Conservation (phyloP, 2,797 vertebrate genomes). For the Ceryle rudis region DNA sequence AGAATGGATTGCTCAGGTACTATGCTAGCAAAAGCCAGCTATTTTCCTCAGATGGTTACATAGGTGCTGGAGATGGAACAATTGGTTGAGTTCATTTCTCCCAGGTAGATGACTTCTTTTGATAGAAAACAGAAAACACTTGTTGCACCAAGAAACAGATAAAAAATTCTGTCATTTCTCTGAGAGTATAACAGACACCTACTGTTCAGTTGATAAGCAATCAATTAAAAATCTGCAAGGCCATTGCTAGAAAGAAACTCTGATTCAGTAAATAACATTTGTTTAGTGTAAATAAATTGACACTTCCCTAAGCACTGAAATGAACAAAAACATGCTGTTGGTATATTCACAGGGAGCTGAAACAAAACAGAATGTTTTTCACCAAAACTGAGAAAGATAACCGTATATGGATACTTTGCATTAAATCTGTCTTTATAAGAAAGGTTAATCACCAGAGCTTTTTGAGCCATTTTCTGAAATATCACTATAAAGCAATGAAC, state of each 20-base stretch:
- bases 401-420: accelerated
- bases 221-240: background rate
- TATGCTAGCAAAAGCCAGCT: background rate
- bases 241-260: background rate
- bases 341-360: background rate
- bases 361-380: background rate
- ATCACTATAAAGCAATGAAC: background rate
- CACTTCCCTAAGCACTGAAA: background rate
- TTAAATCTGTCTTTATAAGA: background rate
- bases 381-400: background rate
- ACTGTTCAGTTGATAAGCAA: background rate
- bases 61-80: background rate
- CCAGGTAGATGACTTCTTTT: background rate
- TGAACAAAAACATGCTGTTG: background rate
- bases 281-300: background rate
- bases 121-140: background rate
- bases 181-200: background rate
- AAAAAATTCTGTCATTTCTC: background rate
- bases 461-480: background rate
- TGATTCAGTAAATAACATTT: background rate
- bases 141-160: background rate
- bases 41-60: background rate
- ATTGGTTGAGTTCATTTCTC: background rate
- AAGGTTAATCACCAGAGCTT: background rate
- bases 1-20: background rate